Conservation (phyloP, 2,797 vertebrate genomes). For the Xiphorhynchus erythropygius region DNA sequence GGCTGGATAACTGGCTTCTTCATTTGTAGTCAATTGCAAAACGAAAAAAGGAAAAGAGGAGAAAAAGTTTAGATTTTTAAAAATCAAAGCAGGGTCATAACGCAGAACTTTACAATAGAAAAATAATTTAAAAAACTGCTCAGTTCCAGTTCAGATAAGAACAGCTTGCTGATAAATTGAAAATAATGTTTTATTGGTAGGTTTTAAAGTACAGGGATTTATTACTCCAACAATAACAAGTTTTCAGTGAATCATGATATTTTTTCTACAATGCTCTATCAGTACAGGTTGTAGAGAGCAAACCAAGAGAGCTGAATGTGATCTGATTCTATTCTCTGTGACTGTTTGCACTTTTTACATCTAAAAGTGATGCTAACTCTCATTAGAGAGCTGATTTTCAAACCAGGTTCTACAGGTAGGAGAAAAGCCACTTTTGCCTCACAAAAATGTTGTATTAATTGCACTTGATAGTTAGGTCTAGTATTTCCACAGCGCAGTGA, state of each 20-base stretch:
- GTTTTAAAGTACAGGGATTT: neutral
- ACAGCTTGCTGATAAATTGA: neutral
- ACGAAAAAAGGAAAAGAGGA: rapidly evolving
- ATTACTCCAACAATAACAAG: neutral
- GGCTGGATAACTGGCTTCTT: rapidly evolving
- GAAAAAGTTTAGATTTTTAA: neutral
- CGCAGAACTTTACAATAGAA: neutral
- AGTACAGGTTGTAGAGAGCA: neutral
- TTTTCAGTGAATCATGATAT: neutral
- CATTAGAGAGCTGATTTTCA: neutral
- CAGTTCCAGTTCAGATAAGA: neutral
- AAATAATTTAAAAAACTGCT: neutral
- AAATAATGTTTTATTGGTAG: neutral
- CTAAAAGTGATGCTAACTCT: neutral
- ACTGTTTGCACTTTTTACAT: neutral
- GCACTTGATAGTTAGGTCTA: neutral
- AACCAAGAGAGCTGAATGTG: neutral
- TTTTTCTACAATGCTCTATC: neutral
- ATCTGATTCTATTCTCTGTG: neutral
- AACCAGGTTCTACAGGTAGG: neutral
- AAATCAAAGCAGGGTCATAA: neutral
- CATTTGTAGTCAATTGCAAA: neutral
- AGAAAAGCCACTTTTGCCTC: neutral
- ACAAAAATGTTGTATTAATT: neutral
- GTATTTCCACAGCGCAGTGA: neutral